Evolutionary conservation across 2,113 vertebrate species (phyloP).

Genomic region (Oreocharis arfaki): DNA sequence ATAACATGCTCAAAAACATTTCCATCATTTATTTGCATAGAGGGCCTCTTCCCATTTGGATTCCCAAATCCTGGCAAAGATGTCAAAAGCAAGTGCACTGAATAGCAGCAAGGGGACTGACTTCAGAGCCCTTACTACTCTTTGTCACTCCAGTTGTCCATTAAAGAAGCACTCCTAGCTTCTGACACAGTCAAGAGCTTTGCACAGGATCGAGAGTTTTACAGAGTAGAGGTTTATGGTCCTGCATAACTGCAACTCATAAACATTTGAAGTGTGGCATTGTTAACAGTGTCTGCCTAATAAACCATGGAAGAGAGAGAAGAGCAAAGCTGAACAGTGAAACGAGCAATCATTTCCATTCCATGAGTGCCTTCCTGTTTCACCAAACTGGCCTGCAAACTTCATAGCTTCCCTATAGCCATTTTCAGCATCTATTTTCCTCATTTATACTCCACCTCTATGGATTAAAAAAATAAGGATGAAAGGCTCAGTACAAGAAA

Average conservation of each 20-base stretch:
- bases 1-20: not conserved
- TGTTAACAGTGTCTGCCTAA: not conserved
- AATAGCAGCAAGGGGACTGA: not conserved
- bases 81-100: not conserved
- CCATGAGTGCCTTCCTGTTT: not conserved
- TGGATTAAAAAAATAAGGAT: not conserved
- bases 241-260: not conserved
- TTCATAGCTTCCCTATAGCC: not conserved
- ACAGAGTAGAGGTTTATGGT: not conserved
- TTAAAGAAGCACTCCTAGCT: not conserved
- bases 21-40: not conserved
- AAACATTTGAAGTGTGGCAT: not conserved
- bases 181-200: not conserved
- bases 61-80: not conserved
- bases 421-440: not conserved
- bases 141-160: not conserved
- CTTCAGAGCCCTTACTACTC: not conserved
- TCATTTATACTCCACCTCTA: not conserved
- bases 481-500: not conserved
- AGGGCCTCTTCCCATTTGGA: not conserved
- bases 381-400: not conserved
- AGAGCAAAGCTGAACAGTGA: not conserved
- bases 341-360: constrained; percentile 1
- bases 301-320: not conserved
- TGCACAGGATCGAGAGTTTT: not conserved